A percentile compares a stretch with the other conserved stretches of the same genome.
phyloP scores from a whole-genome alignment of 2,888 invertebrate genomes.

The Heteromurus nitidus region DNA sequence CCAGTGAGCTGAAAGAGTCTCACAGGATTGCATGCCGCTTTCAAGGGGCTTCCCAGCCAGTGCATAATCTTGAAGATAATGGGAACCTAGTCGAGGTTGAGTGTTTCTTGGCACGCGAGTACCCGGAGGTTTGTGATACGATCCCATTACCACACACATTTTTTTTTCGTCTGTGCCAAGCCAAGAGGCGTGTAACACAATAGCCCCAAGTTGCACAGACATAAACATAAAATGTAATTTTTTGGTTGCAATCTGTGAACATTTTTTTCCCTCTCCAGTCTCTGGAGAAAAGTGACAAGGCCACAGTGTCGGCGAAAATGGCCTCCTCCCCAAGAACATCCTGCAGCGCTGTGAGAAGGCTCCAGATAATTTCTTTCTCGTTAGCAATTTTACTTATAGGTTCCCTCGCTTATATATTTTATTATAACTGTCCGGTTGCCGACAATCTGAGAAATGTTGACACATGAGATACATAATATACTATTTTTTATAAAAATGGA shows the following conservation, averaged over 20 bases:
- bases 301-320: neutral
- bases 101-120: slow-evolving; percentile 13
- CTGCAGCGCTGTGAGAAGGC: neutral
- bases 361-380: neutral
- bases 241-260: neutral
- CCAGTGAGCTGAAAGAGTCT: slow-evolving; percentile 13
- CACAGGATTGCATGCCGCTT: slow-evolving; percentile 27
- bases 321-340: neutral
- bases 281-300: neutral
- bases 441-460: neutral
- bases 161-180: no score
- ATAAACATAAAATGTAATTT: neutral
- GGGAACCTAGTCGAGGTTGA: neutral
- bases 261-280: neutral
- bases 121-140: neutral
- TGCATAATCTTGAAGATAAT: neutral
- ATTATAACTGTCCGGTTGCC: neutral
- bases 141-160: no score
- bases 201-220: neutral
- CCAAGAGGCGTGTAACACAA: no score
- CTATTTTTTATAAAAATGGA: neutral
- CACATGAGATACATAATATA: neutral
- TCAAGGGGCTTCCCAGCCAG: neutral
- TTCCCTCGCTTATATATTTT: neutral
- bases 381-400: slow-evolving; percentile 2